Evolutionary conservation across 2,888 invertebrate genomes (phyloP), one percentile per base, ranked within the genome.

Genomic region (Hermaeophaga mercurialis): DNA sequence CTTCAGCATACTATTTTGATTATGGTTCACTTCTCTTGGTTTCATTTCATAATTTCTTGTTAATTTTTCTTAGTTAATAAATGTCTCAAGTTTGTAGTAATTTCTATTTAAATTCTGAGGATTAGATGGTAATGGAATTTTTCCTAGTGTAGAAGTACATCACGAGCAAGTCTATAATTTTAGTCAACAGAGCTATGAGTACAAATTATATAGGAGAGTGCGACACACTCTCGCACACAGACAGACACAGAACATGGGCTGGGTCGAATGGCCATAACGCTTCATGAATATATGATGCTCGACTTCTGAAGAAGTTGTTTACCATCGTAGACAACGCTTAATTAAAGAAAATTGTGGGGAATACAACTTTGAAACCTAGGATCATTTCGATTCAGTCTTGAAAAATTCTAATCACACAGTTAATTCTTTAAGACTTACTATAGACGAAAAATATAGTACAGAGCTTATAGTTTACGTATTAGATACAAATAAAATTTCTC

Each of bases 141-240:
- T 33, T 33, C 14, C 9, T 22, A 41, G 28, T 28, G 24, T 15
- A 28, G 26, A 28, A 47, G 14, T 41, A 31, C 41, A 41, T 28
- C 9, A 28, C 26, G 17, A 39, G n/a, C 17, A 31, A 44, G 56
- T 41, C 45, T 52, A 56, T 63, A 66, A 66, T 66, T 62, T 58
- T 53, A 57, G 53, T 59, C 53, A 55, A 62, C 64, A 64, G 57
- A 63, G 49, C 62, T 59, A 63, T 63, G 61, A 64, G 57, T 56
- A 57, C 61, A 66, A 66, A 66, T 66, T 66, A 64, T 53, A 66
- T 34, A 34, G 60, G 47, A 61, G 50, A 57, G 43, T 47, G 56
- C 55, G 59, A 57, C 54, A 43, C 41, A 22, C 41, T 41, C 41
- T 12, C 7, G 22, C 24, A 19, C 2, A 14, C 24, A 43, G 17